Conservation (phyloP, 2,888 invertebrate genomes). For the Drosophila parthenogenetica region DNA sequence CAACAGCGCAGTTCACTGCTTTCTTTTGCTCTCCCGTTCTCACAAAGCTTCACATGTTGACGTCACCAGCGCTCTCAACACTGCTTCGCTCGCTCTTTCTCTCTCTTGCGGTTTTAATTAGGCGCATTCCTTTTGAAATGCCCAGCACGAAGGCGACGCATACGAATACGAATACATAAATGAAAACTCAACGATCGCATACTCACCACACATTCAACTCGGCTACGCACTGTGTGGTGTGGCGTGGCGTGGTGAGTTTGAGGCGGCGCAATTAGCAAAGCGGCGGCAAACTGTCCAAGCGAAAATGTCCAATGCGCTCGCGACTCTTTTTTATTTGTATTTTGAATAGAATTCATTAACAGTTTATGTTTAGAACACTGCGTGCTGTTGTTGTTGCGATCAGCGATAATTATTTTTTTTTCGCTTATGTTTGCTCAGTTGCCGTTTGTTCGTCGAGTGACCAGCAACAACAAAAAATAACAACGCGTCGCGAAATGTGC, state of each 20-base stretch:
- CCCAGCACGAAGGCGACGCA: constrained; percentile 49
- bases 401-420: constrained; percentile 25
- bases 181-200: constrained; percentile 55
- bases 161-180: constrained; percentile 25
- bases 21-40: constrained; percentile 1
- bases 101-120: constrained; percentile 44
- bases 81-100: not conserved
- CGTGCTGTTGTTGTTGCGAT: constrained; percentile 34
- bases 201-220: constrained; percentile 40
- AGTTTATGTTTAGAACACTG: constrained; percentile 77
- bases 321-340: constrained; percentile 54
- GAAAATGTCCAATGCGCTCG: constrained; percentile 49
- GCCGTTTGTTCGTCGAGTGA: constrained; percentile 36
- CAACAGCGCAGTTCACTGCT: constrained; percentile 3
- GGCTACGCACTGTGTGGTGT: constrained; percentile 40
- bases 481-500: constrained; percentile 41
- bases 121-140: constrained; percentile 56
- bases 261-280: constrained; percentile 66
- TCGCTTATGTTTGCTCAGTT: constrained; percentile 29
- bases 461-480: constrained; percentile 40
- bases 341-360: constrained; percentile 73
- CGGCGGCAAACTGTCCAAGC: constrained; percentile 55
- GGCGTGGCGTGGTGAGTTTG: constrained; percentile 38
- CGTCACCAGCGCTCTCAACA: constrained; percentile 44
- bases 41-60: constrained; percentile 32